Base-by-base conservation (phyloP, 2,113 vertebrate genomes). In the Dasypus novemcinctus region DNA sequence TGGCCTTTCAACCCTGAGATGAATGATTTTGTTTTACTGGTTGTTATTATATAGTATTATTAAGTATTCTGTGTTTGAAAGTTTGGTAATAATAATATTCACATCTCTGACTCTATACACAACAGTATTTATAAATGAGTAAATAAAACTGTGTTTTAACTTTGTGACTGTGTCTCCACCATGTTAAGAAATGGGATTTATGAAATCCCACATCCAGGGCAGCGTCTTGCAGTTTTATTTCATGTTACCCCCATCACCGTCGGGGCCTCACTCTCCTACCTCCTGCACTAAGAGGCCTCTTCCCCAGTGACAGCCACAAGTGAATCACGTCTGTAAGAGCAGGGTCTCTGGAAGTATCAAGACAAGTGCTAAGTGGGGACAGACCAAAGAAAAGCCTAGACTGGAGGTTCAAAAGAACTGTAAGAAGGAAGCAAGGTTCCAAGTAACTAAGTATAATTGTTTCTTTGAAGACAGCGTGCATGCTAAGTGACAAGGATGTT, bases 91-190 rank as follows among this genome's bases (percentile, higher is more conserved):
- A 98, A 98, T 98, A 98, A 98, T 98, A 98, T 98, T 97, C 98
- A 98, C 98, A 97, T 97, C 97, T 98, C 95, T 97, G 98, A 98
- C 98, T 98, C 98, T 98, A 98, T 98, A 98, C 98, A 98, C 98
- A 95, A 98, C 98, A 98, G 98, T 99, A 98, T 99, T 99, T 99
- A 98, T 98, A 98, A 98, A 98, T 95, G 97, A 98, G 98, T 98
- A 98, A 98, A 98, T 97, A 98, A 98, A 98, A 97, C 96, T 93
- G 98, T 98, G 97, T 94, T 98, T 96, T 97, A 97, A n/a, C 95
- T 98, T 98, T 83, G 97, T 69, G 95, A 92, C 72, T 11, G 0
- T 88, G 64, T 94, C 81, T 96, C 38, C 11, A 15, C 63, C 2
- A n/a, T 80, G 43, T n/a, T 23, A 59, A 61, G 63, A 49, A 54